Conservation (phyloP, 2,113 vertebrate genomes). For the Vicugna pacos region DNA sequence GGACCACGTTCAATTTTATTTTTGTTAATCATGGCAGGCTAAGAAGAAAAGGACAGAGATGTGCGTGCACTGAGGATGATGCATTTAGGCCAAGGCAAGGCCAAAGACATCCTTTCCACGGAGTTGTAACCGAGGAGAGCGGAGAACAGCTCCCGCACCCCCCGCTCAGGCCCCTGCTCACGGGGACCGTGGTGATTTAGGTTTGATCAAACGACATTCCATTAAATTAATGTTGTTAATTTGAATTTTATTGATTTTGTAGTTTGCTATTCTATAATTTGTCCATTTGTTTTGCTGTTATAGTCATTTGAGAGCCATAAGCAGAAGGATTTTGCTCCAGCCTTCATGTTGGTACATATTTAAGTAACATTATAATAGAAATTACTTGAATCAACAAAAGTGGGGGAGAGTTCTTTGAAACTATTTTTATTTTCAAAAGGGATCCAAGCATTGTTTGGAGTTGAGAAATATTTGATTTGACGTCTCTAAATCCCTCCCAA, state of each 20-base stretch:
- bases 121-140: too few relatives aligned
- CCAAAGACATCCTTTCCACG: background rate
- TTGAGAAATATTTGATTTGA: background rate
- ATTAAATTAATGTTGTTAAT: slow-evolving; percentile 72
- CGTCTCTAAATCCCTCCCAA: background rate
- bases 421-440: slow-evolving; percentile 1
- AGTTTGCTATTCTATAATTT: slow-evolving; percentile 45
- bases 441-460: background rate
- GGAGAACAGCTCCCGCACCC: fast-evolving
- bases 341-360: background rate
- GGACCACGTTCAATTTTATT: background rate
- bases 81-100: background rate
- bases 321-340: slow-evolving; percentile 23
- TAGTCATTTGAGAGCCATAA: slow-evolving; percentile 35
- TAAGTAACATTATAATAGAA: slow-evolving; percentile 46
- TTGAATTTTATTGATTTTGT: slow-evolving; percentile 70
- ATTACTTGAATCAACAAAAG: background rate
- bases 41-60: background rate
- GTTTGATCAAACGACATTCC: background rate
- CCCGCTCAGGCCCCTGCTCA: background rate
- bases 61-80: background rate
- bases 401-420: background rate
- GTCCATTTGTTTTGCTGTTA: slow-evolving; percentile 73
- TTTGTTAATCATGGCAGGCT: background rate
- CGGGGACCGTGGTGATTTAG: background rate